Evolutionary conservation across 64 coral and sea anemone species (phyloP), one percentile per base, ranked within the genome.

Genomic region (Platygyra sinensis): DNA sequence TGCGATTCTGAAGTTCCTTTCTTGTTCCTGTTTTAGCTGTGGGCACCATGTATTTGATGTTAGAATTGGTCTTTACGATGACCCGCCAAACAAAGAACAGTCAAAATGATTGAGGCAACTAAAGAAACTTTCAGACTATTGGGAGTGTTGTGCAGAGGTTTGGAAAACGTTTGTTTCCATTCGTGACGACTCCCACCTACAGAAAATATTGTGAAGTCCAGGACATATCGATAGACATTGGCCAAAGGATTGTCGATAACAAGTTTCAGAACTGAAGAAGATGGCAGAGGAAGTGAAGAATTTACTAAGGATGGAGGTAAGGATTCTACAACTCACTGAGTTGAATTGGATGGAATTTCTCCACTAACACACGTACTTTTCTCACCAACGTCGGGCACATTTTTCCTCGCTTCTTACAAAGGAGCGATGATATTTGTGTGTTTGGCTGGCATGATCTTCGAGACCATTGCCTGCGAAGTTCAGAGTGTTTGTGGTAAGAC

Each of bases 41-140:
- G 31, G 81, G 55, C 52, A 91, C 81, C 12, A 86, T 77, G 72
- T 77, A 8, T 91, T 91, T 86, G 90, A 91, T 16, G 22, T 83
- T 8, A 73, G 90, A 24, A 17, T 91, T 76, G 90, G 90, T 13
- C 65, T 91, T 19, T 91, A 76, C 63, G 80, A 91, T 13, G 81
- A 91, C 60, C 90, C 80, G 71, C 90, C 90, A 50, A 78, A 86
- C 30, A 64, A 74, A 18, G 90, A 91, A 75, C 90, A 51, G 62
- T 86, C 2, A 75, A 29, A 54, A 73, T 91, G 52, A 76, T 86
- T 46, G 32, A 91, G 31, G 54, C n/a, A 11, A 82, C 76, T 14
- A 42, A 20, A 61, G 80, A 46, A 6, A 7, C 3, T 46, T 46
- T 6, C 6, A 5, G 42, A 46, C 42, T 46, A 7, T 46, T 46